Conservation (phyloP, 2,797 vertebrate species). For the Lutjanus campechanus region DNA sequence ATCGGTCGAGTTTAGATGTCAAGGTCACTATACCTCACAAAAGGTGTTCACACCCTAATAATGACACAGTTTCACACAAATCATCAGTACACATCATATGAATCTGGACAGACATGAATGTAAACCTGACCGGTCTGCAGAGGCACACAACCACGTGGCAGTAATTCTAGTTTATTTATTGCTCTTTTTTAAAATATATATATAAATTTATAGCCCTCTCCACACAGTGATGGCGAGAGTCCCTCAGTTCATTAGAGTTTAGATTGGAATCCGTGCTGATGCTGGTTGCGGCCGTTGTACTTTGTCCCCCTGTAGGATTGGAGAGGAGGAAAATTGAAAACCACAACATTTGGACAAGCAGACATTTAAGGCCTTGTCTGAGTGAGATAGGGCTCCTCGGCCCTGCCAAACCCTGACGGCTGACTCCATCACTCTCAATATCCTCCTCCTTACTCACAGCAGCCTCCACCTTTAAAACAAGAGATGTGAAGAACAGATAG, state of each 20-base stretch:
- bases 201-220: no score
- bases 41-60: no score
- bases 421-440: slow-evolving; percentile 33
- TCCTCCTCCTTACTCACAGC: slow-evolving; percentile 13
- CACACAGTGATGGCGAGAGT: slow-evolving; percentile 16
- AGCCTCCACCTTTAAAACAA: slow-evolving; percentile 23
- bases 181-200: no score
- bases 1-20: no score
- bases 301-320: slow-evolving; percentile 33
- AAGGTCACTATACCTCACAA: no score
- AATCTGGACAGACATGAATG: no score
- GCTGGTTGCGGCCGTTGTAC: slow-evolving; percentile 11
- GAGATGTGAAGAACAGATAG: slow-evolving; percentile 18
- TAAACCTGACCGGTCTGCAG: no score
- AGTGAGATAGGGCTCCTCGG: slow-evolving; percentile 38
- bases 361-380: slow-evolving; percentile 58
- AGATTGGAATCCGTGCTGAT: slow-evolving; percentile 33
- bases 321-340: slow-evolving; percentile 58
- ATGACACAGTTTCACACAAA: no score
- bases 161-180: no score
- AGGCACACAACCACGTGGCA: no score
- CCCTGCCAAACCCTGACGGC: slow-evolving; percentile 29
- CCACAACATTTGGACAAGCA: slow-evolving; percentile 49
- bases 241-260: slow-evolving; percentile 27
- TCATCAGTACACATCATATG: no score